phyloP scores from a whole-genome alignment of 2,797 vertebrate genomes.

The Periparus ater region DNA sequence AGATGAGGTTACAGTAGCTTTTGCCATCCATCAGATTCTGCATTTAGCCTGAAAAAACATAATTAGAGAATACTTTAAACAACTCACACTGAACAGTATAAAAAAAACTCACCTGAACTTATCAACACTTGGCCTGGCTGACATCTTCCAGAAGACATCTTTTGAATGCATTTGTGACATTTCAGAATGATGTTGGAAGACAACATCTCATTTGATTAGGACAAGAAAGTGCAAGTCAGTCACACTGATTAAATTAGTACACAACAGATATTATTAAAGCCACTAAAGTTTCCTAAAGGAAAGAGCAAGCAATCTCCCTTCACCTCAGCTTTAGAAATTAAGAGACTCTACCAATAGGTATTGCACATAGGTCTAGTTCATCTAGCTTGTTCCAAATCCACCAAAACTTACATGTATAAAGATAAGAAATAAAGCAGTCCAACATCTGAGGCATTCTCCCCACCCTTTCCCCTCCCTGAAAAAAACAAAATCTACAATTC shows the following conservation, averaged over 20 bases:
- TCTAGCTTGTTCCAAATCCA: background rate
- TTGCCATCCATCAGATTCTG: constrained; percentile 59
- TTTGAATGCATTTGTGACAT: background rate
- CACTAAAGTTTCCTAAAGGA: background rate
- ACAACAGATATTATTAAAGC: background rate
- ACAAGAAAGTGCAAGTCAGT: background rate
- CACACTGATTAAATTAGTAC: background rate
- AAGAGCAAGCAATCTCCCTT: background rate
- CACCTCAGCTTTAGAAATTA: background rate
- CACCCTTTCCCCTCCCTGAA: background rate
- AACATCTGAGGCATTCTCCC: background rate
- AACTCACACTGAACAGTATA: background rate
- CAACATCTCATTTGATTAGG: background rate
- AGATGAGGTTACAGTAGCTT: constrained; percentile 42
- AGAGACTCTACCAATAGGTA: background rate
- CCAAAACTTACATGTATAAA: background rate
- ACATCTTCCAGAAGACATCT: background rate
- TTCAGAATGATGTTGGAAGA: background rate
- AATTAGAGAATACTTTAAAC: background rate
- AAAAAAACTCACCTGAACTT: background rate
- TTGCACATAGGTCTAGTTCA: background rate
- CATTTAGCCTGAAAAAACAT: constrained; percentile 64
- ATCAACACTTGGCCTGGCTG: background rate
- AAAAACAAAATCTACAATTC: background rate
- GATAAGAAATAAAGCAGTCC: background rate